Conservation (phyloP, 2,888 invertebrate genomes). For the Thyatira batis region DNA sequence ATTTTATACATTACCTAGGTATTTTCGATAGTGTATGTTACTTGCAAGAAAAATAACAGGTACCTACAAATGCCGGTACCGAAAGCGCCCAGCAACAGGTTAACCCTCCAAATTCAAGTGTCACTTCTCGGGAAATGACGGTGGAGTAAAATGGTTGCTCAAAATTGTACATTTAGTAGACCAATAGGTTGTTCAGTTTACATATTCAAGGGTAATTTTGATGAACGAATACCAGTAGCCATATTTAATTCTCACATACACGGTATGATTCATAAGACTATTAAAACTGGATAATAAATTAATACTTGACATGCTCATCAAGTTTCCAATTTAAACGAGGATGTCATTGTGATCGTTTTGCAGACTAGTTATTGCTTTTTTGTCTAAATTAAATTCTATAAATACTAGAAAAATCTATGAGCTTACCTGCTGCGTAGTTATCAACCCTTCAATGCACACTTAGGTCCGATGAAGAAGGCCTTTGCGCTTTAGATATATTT, state of each 20-base stretch:
- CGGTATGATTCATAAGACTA: conserved; percentile 23
- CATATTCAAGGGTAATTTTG: not conserved
- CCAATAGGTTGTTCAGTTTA: not conserved
- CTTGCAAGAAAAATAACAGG: not conserved
- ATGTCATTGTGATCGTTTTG: conserved; percentile 40
- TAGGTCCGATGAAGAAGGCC: not conserved
- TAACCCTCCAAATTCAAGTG: not conserved
- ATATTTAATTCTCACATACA: conserved; percentile 33
- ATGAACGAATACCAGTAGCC: conserved; percentile 9
- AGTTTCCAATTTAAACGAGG: conserved; percentile 33
- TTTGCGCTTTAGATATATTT: too few relatives aligned
- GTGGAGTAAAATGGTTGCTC: not conserved
- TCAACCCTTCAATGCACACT: not conserved
- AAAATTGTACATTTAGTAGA: not conserved
- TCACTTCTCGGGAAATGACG: not conserved
- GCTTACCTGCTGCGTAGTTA: not conserved
- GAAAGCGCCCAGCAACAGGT: not conserved
- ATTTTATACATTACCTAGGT: not conserved
- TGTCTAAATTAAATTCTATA: not conserved
- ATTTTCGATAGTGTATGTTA: not conserved
- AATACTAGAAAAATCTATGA: not conserved
- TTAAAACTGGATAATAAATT: conserved; percentile 52
- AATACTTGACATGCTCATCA: conserved; percentile 51
- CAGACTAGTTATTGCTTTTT: conserved; percentile 5
- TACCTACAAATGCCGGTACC: not conserved